phyloP scores from a whole-genome alignment of 2,888 invertebrate species.

The Lobophora halterata region DNA sequence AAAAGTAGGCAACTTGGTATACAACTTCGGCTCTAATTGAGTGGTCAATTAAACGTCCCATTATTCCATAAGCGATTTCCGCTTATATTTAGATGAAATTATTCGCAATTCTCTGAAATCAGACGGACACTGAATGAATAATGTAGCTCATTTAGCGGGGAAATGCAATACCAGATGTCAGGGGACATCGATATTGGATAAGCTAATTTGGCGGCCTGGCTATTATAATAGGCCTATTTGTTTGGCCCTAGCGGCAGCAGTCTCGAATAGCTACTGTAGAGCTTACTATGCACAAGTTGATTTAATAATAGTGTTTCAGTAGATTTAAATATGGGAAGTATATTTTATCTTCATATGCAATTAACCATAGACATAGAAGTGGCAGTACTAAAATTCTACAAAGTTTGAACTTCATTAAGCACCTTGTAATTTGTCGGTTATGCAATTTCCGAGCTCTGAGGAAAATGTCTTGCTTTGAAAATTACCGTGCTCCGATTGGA shows the following conservation, averaged over 20 bases:
- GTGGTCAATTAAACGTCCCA: too few relatives aligned
- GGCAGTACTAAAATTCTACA: too few relatives aligned
- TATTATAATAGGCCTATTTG: constrained; percentile 39
- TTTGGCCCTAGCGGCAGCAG: constrained; percentile 34
- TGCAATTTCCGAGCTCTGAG: not conserved
- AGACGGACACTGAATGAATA: constrained; percentile 37
- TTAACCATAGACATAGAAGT: too few relatives aligned
- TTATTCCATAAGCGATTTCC: constrained; percentile 10
- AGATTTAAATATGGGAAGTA: too few relatives aligned
- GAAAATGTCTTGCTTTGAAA: not conserved
- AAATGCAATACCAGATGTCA: constrained; percentile 36
- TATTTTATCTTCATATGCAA: too few relatives aligned
- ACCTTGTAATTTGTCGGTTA: not conserved
- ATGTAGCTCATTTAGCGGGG: constrained; percentile 38
- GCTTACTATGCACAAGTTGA: not conserved
- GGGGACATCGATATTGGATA: constrained; percentile 41
- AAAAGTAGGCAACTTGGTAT: too few relatives aligned
- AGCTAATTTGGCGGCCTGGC: constrained; percentile 36
- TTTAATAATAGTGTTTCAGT: too few relatives aligned
- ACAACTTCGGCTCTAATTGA: too few relatives aligned
- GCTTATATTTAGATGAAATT: constrained; percentile 21
- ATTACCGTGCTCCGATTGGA: not conserved
- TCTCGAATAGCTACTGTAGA: constrained; percentile 19
- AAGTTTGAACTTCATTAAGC: too few relatives aligned
- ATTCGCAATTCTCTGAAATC: constrained; percentile 33